phyloP scores from a whole-genome alignment of 2,888 invertebrate species.

The Ectobius pallidus region DNA sequence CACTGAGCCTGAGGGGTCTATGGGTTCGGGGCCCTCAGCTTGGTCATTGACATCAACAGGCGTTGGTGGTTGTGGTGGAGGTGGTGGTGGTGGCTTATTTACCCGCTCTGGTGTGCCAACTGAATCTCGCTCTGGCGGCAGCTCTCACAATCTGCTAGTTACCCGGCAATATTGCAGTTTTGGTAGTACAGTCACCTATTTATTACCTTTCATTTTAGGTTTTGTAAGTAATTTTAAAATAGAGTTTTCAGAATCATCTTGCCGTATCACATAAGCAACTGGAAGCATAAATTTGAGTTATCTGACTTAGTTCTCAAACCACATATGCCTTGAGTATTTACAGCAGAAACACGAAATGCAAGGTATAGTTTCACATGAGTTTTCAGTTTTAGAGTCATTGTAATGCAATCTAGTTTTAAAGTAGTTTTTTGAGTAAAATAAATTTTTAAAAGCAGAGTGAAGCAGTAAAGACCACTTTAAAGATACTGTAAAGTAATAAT shows the following conservation, averaged over 20 bases:
- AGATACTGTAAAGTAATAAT: background rate
- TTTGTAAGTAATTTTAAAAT: slow-evolving; percentile 22
- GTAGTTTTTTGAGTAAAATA: too few relatives aligned
- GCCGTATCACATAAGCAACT: too few relatives aligned
- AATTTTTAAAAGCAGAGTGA: slow-evolving; percentile 42
- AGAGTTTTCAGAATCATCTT: background rate
- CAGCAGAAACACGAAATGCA: too few relatives aligned
- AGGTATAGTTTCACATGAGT: too few relatives aligned
- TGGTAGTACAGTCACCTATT: slow-evolving; percentile 85
- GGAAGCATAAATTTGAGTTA: too few relatives aligned
- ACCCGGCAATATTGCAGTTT: slow-evolving; percentile 94
- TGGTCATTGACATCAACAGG: slow-evolving; percentile 40
- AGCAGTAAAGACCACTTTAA: slow-evolving; percentile 44
- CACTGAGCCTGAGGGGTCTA: slow-evolving; percentile 60
- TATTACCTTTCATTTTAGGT: slow-evolving; percentile 14
- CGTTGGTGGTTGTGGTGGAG: slow-evolving; percentile 54
- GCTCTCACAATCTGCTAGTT: slow-evolving; percentile 69
- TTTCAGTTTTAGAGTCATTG: background rate
- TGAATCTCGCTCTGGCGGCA: slow-evolving; percentile 52
- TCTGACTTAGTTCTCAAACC: too few relatives aligned
- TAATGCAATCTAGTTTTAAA: background rate
- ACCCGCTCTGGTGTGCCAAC: slow-evolving; percentile 54
- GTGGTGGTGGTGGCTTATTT: slow-evolving; percentile 55
- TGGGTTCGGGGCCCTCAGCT: slow-evolving; percentile 40
- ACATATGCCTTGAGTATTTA: too few relatives aligned